These are phyloP conservation scores for Cheilinus undulatus DNA, from an alignment of 2,113 vertebrate species.

Conservation along the genomic window DNA sequence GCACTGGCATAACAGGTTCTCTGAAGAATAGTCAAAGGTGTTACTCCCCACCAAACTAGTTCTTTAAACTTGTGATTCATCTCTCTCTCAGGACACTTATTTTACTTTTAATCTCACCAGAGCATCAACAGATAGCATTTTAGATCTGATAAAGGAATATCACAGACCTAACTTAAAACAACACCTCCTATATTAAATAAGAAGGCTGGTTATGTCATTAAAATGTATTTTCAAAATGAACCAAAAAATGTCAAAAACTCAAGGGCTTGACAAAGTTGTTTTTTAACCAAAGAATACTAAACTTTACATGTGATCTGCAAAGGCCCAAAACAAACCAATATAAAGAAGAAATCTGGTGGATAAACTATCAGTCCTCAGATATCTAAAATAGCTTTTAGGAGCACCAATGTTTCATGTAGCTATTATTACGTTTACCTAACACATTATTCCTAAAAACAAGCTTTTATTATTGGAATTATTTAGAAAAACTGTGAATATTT, in stretches of 20 bases:
- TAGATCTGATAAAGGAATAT: background rate
- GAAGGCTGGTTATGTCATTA: background rate
- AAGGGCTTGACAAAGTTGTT: background rate
- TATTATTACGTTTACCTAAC: background rate
- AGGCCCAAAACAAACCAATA: background rate
- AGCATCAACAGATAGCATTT: background rate
- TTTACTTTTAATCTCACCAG: constrained; percentile 14
- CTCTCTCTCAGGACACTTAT: constrained; percentile 17
- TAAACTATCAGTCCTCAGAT: background rate
- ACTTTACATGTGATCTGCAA: background rate
- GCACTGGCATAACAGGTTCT: constrained; percentile 73
- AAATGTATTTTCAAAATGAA: background rate
- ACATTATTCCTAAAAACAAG: no score
- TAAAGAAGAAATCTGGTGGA: background rate
- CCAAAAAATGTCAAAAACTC: background rate
- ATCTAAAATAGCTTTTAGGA: background rate
- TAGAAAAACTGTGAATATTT: no score
- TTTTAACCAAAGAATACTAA: background rate
- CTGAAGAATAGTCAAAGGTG: constrained; percentile 47
- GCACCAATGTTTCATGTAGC: background rate
- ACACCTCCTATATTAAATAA: background rate
- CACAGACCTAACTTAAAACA: background rate
- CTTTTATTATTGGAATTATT: no score
- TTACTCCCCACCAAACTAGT: constrained; percentile 69
- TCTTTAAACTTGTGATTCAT: constrained; percentile 47